Base-by-base conservation (phyloP, 2,113 vertebrate genomes). In the Scartelaos histophorus region DNA sequence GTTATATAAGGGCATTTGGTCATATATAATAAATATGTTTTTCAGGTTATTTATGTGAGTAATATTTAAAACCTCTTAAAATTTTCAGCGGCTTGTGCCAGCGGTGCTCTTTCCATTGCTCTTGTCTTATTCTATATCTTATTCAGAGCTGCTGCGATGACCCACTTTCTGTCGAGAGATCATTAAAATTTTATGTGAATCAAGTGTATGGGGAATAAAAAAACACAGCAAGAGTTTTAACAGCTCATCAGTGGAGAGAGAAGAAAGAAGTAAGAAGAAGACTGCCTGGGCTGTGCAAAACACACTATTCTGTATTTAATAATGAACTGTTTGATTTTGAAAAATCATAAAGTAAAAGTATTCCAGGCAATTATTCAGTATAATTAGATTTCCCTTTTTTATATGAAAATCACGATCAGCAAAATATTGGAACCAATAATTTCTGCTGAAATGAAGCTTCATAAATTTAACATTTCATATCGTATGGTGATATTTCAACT, bases 171-270 rank as follows among this genome's bases (percentile, higher is more conserved):
- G 64, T 51, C 69, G 51, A 82, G 68, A 81, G 66, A 75, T 77
- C 84, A 87, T 89, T 82, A 88, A 87, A 81, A 58, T 82, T 86
- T 83, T 74, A 89, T 86, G 15, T 71, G 61, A 83, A 76, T 81
- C 17, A 58, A 80, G 53, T 47, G 58, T 69, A 70, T 43, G n/a
- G 69, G 78, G 83, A 71, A 80, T 79, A 67, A 70, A 64, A 54
- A 81, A 79, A 77, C 73, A 70, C 57, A 81, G 53, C 54, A 73
- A 82, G 60, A 57, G 53, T 82, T 87, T 74, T 71, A 81, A 77
- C 45, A 73, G 75, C 2, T 17, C 60, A 61, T 75, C 74, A 46
- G 34, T 74, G 66, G 62, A 69, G 34, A 43, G 11, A 29, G 65
- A 70, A 74, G 73, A 69, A 78, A 74, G 74, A 16, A 25, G 16